A percentile compares a stretch with the other conserved stretches of the same genome.
phyloP scores from a whole-genome alignment of 2,797 vertebrate species.

The Chelidonichthys spinosus region DNA sequence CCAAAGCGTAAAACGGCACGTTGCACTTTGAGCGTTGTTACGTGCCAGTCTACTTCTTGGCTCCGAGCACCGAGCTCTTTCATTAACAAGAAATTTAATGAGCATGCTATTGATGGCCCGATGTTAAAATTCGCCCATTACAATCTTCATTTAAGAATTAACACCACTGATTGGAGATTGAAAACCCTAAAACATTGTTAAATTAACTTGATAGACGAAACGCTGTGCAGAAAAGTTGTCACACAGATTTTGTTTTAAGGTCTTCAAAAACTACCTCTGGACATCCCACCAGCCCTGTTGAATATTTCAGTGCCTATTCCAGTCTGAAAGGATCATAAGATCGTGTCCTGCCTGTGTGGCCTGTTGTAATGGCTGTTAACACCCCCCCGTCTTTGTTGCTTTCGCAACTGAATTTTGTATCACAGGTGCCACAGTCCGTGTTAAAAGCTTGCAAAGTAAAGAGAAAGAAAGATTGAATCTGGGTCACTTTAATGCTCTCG shows the following conservation, averaged over 20 bases:
- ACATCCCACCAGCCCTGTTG: conserved; percentile 28
- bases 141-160: background rate
- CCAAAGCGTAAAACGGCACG: background rate
- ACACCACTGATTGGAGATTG: background rate
- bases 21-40: background rate
- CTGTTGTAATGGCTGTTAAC: conserved; percentile 69
- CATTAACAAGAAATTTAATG: background rate
- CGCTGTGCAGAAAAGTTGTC: background rate
- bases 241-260: conserved; percentile 4
- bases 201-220: background rate
- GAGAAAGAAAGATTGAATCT: conserved; percentile 80
- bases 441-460: conserved; percentile 78
- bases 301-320: conserved; percentile 64
- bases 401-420: conserved; percentile 77
- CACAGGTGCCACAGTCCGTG: conserved; percentile 75
- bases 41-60: background rate
- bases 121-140: background rate
- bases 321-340: conserved; percentile 55
- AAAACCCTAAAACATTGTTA: background rate
- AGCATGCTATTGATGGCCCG: background rate
- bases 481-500: conserved; percentile 83
- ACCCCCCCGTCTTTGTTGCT: conserved; percentile 57
- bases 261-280: conserved; percentile 18
- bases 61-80: background rate
- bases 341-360: conserved; percentile 47